Evolutionary conservation across 2,888 invertebrate genomes (phyloP), one percentile per base, ranked within the genome.

Genomic region (Clanis bilineata): DNA sequence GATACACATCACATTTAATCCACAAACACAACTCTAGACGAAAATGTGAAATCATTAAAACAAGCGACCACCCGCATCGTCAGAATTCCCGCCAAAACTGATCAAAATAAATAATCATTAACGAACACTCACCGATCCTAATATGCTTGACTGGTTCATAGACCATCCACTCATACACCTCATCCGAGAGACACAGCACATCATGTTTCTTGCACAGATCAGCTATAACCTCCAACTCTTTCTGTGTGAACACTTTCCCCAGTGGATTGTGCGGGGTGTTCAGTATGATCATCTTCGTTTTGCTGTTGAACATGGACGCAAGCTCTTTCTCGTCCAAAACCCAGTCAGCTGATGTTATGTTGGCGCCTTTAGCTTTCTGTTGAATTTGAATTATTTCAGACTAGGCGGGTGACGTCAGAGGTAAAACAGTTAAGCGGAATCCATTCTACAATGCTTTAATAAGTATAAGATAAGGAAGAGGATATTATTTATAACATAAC

Each of bases 231-330:
- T 94, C 91, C 66, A 97, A 80, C 82, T 98, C 97, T 1, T 94
- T 85, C 38, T 78, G 68, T 0, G 93, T 94, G 76, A 95, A 96
- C 3, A 98, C 88, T 90, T 99, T 99, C 47, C 99, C 99, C 0
- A 98, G 85, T 0, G 99, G 99, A 88, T 99, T 99, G 86, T 99
- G 97, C 0, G 99, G 99, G 0, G 98, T 99, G 87, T 99, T 99
- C n/a, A 99, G 72, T 59, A 99, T 96, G 1, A 99, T 95, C 85
- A 97, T 95, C 93, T 99, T 99, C 0, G 99, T 99, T 81, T 96
- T 97, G 1, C 90, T 79, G 71, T 94, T 98, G 85, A 99, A 99
- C 7, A 97, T 90, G 0, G 93, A 93, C 60, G 94, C 94, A 32
- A 99, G 85, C 80, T 98, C 98, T 5, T 93, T 87, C 60, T 95